phyloP scores from a whole-genome alignment of 2,113 vertebrate genomes.

The Epinephelus cyanopodus region DNA sequence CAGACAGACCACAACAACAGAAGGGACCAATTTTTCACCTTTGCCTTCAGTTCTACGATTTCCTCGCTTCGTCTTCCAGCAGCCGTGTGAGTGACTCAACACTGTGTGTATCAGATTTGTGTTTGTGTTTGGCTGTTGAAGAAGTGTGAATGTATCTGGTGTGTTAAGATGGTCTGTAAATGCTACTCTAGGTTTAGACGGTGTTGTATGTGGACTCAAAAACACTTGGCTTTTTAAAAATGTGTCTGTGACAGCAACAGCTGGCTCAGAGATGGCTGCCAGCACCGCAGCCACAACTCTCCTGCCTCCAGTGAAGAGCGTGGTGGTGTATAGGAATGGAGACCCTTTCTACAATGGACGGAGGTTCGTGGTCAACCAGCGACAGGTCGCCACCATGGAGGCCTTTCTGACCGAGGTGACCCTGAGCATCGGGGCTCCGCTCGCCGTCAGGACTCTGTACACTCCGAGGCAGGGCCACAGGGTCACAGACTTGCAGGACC shows the following conservation, averaged over 20 bases:
- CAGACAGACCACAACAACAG: constrained; percentile 66
- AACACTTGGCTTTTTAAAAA: neutral
- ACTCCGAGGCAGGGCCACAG: constrained; percentile 86
- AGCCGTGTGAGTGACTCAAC: constrained; percentile 49
- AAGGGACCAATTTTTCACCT: constrained; percentile 49
- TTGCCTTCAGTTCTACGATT: constrained; percentile 32
- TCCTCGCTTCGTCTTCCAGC: constrained; percentile 11
- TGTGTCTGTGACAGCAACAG: constrained; percentile 18
- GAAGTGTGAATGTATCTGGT: neutral
- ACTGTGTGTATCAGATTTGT: constrained; percentile 19
- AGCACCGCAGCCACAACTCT: constrained; percentile 52
- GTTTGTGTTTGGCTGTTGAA: neutral
- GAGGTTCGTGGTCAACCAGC: constrained; percentile 89
- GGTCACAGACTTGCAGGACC: constrained; percentile 84
- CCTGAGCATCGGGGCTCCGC: constrained; percentile 80
- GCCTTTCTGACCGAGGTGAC: constrained; percentile 91
- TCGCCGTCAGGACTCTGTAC: constrained; percentile 90
- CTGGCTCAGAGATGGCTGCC: constrained; percentile 78
- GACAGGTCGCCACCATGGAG: constrained; percentile 88
- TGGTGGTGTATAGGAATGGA: constrained; percentile 91
- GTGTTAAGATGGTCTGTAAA: neutral
- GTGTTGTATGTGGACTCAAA: neutral
- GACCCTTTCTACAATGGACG: constrained; percentile 89
- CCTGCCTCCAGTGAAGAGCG: constrained; percentile 86
- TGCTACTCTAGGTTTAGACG: neutral